Evolutionary conservation across 1,140 invertebrate species (phyloP), one percentile per base, ranked within the genome.

Genomic region (Drosophila arizonae): DNA sequence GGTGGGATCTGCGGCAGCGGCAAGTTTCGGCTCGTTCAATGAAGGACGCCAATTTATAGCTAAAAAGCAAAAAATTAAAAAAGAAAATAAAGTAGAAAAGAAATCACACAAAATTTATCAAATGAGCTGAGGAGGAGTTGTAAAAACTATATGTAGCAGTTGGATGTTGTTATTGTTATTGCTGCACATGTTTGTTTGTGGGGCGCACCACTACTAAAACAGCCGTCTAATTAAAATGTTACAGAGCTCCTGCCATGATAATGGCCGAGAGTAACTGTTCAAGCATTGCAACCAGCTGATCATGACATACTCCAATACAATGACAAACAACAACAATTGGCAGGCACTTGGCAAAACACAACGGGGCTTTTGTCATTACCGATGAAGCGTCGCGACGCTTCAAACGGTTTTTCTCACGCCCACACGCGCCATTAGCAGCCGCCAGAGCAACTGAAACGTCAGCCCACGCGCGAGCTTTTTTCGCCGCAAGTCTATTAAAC

Each of bases 11-110:
- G 36, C 43, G 13, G n/a, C 24, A 55, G 50, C 52, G 56, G 33
- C 62, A 48, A 62, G 73, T 61, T 76, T 76, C 30, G 39, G 65
- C 57, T 80, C 60, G 69, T 81, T 90, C 77, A 86, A 90, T 90
- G 89, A 90, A 90, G 89, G 79, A 90, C 77, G 89, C 89, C 89
- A 90, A 90, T 90, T 90, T 90, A 90, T 90, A 77, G 69, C 45
- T 62, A 28, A 65, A 73, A 73, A 79, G 73, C 70, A 66, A 61
- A 74, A 51, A 50, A 21, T 11, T 24, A 50, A 50, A 50, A 11
- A 50, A 6, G 2, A 8, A 33, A 8, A 33, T 9, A 33, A 33
- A 33, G 8, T 33, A 33, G 5, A 45, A 24, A 3, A 24, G 3
- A 24, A 24, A 24, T 3, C 21, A 24, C 21, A 24, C 21, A 24